These are phyloP conservation scores for Drosophila paracracens DNA, from an alignment of 2,888 invertebrate genomes.

Conservation along the genomic window DNA sequence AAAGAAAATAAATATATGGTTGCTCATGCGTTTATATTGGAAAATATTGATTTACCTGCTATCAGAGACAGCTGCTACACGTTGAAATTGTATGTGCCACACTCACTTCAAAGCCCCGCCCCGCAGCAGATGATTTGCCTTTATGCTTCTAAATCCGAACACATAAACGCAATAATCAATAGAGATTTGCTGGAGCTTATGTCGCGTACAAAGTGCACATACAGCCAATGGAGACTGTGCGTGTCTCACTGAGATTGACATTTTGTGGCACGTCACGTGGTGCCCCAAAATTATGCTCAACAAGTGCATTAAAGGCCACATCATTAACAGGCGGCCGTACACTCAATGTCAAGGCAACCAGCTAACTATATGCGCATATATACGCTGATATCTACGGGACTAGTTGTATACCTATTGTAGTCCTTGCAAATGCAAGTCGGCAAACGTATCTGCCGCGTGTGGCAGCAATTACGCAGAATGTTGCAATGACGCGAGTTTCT, in stretches of 20 bases:
- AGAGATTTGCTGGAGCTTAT: constrained; percentile 63
- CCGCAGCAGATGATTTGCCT: constrained; percentile 17
- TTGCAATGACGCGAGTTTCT: constrained; percentile 29
- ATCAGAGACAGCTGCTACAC: constrained; percentile 72
- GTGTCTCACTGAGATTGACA: constrained; percentile 34
- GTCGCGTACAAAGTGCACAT: constrained; percentile 28
- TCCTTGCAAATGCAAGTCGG: neutral
- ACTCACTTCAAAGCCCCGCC: neutral
- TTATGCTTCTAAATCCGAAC: constrained; percentile 40
- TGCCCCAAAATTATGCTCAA: constrained; percentile 53
- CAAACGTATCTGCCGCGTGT: neutral
- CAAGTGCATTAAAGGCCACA: constrained; percentile 74
- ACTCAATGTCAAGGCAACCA: constrained; percentile 63
- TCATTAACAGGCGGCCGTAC: constrained; percentile 68
- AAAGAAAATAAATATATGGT: constrained; percentile 31
- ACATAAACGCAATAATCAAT: constrained; percentile 75
- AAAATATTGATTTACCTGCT: constrained; percentile 80
- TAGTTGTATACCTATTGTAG: neutral
- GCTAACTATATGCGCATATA: constrained; percentile 20
- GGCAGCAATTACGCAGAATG: constrained; percentile 43
- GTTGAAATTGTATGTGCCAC: constrained; percentile 36
- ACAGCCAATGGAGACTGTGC: constrained; percentile 30
- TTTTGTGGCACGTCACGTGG: constrained; percentile 35
- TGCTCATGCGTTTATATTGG: constrained; percentile 74
- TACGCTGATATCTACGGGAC: neutral